Evolutionary conservation across 2,888 invertebrate species (phyloP).

Genomic region (Pollenia amentaria): DNA sequence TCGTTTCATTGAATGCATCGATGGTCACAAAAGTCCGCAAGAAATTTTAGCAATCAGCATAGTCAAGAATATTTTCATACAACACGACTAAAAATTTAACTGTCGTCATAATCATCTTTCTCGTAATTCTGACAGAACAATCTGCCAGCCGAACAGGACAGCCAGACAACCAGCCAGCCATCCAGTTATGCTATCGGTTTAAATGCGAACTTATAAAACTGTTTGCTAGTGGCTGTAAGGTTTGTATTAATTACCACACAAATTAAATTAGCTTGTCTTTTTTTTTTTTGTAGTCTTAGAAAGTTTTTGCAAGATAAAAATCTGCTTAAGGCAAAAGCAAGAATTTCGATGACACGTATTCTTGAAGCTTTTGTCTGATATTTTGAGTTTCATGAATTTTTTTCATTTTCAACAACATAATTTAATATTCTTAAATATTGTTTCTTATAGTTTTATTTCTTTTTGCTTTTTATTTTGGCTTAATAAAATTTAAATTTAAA

Average conservation of each 20-base stretch:
- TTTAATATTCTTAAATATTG: too few species aligned
- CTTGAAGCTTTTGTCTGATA: too few species aligned
- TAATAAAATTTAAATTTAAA: not conserved
- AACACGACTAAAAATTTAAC: not conserved
- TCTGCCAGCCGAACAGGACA: not conserved
- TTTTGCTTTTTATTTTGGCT: not conserved
- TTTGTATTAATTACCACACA: conserved; percentile 55
- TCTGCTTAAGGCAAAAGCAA: too few species aligned
- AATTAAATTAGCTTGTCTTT: conserved; percentile 43
- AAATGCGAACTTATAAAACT: conserved; percentile 17
- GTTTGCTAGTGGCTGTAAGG: conserved; percentile 28
- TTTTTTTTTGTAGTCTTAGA: not conserved
- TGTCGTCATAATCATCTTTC: not conserved
- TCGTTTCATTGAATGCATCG: conserved; percentile 51
- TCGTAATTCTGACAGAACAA: not conserved
- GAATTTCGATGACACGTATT: too few species aligned
- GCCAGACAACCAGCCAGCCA: not conserved
- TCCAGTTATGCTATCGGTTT: not conserved
- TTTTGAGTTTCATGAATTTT: too few species aligned
- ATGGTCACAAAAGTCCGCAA: conserved; percentile 67
- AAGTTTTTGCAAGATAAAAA: not conserved
- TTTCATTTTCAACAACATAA: too few species aligned
- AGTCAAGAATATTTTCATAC: conserved; percentile 37
- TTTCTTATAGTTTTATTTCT: too few species aligned
- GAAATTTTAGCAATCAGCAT: conserved; percentile 67